Conservation (phyloP, 2,888 invertebrate species). For the Orthonevra nobilis region DNA sequence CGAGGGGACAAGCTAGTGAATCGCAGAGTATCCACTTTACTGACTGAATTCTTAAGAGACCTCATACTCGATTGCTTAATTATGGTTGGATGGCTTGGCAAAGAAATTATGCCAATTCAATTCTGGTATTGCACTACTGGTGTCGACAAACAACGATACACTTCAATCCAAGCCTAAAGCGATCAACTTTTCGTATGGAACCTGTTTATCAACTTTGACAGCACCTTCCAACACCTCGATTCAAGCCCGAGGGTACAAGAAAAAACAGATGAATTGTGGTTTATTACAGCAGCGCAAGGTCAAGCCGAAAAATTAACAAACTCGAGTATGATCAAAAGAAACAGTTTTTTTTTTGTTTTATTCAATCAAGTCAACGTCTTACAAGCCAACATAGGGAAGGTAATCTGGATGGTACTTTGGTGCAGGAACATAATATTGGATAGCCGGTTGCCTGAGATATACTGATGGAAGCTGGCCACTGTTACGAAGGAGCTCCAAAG, state of each 20-base stretch:
- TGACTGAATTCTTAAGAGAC: background rate
- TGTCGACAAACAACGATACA: background rate
- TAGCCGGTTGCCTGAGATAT: conserved; percentile 8
- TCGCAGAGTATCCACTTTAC: background rate
- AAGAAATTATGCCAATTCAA: background rate
- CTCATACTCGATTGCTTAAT: conserved; percentile 14
- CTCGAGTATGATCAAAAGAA: background rate
- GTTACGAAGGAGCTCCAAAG: background rate
- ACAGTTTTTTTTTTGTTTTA: background rate
- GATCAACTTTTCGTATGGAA: background rate
- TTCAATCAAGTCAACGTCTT: background rate
- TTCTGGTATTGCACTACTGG: conserved; percentile 3
- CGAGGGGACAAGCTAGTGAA: too few species aligned
- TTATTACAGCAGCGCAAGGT: conserved; percentile 14
- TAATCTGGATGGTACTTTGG: conserved; percentile 39
- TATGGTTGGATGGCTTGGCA: background rate
- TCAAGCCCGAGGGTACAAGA: conserved; percentile 1
- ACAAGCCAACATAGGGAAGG: conserved; percentile 38
- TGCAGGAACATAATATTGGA: conserved; percentile 1
- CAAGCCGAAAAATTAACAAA: conserved; percentile 28
- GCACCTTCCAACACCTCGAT: background rate
- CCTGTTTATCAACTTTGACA: conserved; percentile 18
- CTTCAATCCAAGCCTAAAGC: background rate
- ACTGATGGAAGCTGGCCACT: too few species aligned
- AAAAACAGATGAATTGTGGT: conserved; percentile 24